Base-by-base conservation (phyloP, 37 sponge, comb jelly and placozoan species). In the Hexactinellida sp. region DNA sequence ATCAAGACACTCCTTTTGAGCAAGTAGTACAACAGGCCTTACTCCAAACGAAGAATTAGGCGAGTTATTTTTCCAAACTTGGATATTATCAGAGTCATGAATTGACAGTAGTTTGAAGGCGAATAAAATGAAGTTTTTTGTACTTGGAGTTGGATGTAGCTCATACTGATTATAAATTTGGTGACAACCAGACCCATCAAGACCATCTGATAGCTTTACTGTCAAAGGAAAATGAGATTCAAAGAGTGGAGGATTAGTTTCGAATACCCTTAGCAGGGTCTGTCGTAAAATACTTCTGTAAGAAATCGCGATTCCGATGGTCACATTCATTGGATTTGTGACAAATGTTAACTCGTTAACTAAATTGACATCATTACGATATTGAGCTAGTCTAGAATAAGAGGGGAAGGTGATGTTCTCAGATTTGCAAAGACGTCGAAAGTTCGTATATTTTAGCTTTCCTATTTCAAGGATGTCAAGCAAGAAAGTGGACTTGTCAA, bases 401-500 rank as follows among this genome's bases (percentile, higher is more conserved):
- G 76, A 63, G 21, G 76, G 76, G 76, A 63, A 63, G 21, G 30
- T 63, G 76, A 63, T 32, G 30, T 63, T 63, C 30, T 63, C 76
- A 63, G 76, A 63, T 63, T 63, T 63, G 30, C 76, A 63, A 63
- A 63, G 34, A 28, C 25, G 32, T 23, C 13, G 1, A 28, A 63
- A 63, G 76, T 63, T 63, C 5, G 76, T 63, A 63, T 63, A 63
- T 63, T 63, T 63, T 63, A 3, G 76, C 76, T n/a, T 63, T n/a
- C 76, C 34, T 63, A 63, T 63, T 63, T 63, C 76, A 63, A 63
- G 76, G 21, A 63, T 10, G 76, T 63, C 76, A 63, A 32, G 76
- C 76, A 63, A 25, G 76, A 63, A 63, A 25, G 76, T n/a, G 3
- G 76, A 63, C 76, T 63, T 28, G 30, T 23, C 76, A 63, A 63